A percentile compares a stretch with the other conserved stretches of the same genome.
These are phyloP conservation scores for Napeogenes sylphis DNA, from an alignment of 2,888 invertebrate genomes.

Conservation along the genomic window DNA sequence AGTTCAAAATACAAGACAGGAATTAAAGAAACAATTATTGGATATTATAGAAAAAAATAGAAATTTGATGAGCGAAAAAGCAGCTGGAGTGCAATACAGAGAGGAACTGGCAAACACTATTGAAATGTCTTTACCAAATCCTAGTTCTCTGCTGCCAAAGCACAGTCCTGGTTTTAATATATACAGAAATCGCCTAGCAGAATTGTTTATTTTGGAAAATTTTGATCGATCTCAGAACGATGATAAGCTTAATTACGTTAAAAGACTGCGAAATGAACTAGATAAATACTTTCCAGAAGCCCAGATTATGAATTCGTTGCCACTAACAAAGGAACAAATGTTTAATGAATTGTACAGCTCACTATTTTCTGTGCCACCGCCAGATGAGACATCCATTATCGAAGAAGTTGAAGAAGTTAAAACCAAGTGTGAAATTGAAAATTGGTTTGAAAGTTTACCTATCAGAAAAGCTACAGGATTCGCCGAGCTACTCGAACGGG, in stretches of 20 bases:
- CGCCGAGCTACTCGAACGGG: slow-evolving; percentile 43
- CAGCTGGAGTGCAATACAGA: slow-evolving; percentile 48
- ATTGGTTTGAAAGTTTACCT: slow-evolving; percentile 53
- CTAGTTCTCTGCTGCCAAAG: slow-evolving; percentile 31
- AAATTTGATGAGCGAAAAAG: slow-evolving; percentile 40
- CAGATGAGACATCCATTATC: slow-evolving; percentile 42
- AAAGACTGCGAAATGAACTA: slow-evolving; percentile 42
- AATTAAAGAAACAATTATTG: slow-evolving; percentile 41
- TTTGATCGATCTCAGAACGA: slow-evolving; percentile 51
- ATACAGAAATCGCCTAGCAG: slow-evolving; percentile 51
- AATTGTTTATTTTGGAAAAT: slow-evolving; percentile 55
- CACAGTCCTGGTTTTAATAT: slow-evolving; percentile 54
- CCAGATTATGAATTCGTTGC: slow-evolving; percentile 43
- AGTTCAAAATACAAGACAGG: slow-evolving; percentile 29
- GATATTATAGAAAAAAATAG: slow-evolving; percentile 43
- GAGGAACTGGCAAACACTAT: slow-evolving; percentile 49
- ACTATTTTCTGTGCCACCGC: slow-evolving; percentile 50
- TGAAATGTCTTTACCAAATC: slow-evolving; percentile 48
- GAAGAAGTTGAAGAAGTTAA: slow-evolving; percentile 55
- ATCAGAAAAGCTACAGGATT: slow-evolving; percentile 36
- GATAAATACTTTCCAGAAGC: slow-evolving; percentile 46
- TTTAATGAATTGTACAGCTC: slow-evolving; percentile 50
- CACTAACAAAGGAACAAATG: slow-evolving; percentile 46
- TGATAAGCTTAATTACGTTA: slow-evolving; percentile 47
- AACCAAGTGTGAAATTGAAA: slow-evolving; percentile 52